Base-by-base conservation (phyloP, 2,797 vertebrate genomes). In the Sardinella longiceps region DNA sequence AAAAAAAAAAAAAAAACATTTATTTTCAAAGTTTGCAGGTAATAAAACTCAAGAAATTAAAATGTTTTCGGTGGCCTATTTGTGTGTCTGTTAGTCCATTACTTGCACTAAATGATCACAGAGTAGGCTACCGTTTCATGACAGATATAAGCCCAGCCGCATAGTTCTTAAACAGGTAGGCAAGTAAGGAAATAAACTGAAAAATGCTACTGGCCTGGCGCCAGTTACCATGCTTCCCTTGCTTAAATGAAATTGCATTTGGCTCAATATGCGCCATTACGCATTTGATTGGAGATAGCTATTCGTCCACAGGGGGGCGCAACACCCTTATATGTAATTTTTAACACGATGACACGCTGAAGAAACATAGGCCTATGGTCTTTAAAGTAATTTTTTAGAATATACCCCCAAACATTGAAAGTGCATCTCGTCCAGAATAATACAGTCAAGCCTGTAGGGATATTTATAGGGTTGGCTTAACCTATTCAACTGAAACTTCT, bases 1-100 rank as follows among this genome's bases (percentile, higher is more conserved):
- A 77, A 83, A 81, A 82, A 70, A n/a, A n/a, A n/a, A n/a, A n/a
- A n/a, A n/a, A n/a, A 82, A 83, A 63, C 50, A 82, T 90, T 83
- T 83, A 58, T 89, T 80, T 84, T 87, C 82, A 87, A 87, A 83
- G 81, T 90, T 89, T 85, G 90, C 83, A 80, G 53, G 66, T 86
- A 90, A 91, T 90, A 91, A 92, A 90, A 33, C 46, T 11, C 43
- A n/a, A 48, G 53, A 81, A 39, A 60, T 43, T 30, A 50, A 48
- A 63, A 66, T 33, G 1, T 5, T 84, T 50, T 43, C 11, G 14
- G 5, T 58, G 11, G n/a, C 81, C n/a, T 51, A 53, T 60, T 18
- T 60, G 0, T 11, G 18, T 81, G 10, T 45, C 39, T 23, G 81
- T 58, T 28, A 37, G 33, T 2, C 30, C 33, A 30, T 14, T 39